Percentiles rank a stretch among this genome's conserved stretches.
These are phyloP conservation scores for Polyodon spathula DNA, from an alignment of 2,113 vertebrate species.

Conservation along the genomic window DNA sequence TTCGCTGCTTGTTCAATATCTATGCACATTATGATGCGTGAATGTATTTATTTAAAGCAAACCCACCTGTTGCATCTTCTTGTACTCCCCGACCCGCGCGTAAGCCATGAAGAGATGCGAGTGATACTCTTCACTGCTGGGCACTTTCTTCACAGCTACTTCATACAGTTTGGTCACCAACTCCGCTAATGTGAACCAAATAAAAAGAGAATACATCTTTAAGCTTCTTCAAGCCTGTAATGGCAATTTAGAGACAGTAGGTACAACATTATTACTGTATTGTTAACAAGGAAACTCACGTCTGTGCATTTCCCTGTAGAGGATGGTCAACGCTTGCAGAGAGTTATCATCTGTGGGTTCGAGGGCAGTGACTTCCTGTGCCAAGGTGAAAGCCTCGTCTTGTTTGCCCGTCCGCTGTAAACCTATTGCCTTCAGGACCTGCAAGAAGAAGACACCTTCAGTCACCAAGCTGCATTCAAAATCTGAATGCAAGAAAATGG, in stretches of 20 bases:
- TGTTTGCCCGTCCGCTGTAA: constrained; percentile 92
- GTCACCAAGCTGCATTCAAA: too few relatives aligned
- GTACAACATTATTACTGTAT: neutral
- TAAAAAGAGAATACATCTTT: constrained; percentile 6
- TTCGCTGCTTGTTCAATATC: too few relatives aligned
- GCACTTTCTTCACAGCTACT: constrained; percentile 92
- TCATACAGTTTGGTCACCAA: constrained; percentile 95
- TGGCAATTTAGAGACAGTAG: neutral
- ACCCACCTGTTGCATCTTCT: constrained; percentile 97
- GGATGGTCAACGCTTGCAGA: constrained; percentile 88
- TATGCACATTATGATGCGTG: too few relatives aligned
- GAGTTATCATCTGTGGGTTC: constrained; percentile 97
- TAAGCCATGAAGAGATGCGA: constrained; percentile 99
- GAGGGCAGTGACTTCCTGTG: constrained; percentile 84
- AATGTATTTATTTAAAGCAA: too few relatives aligned
- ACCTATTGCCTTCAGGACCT: constrained; percentile 96
- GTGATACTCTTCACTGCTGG: constrained; percentile 94
- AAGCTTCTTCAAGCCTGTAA: constrained; percentile 17
- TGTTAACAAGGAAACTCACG: constrained; percentile 60
- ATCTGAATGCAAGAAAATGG: too few relatives aligned
- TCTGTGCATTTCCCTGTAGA: constrained; percentile 95
- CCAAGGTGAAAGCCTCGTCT: constrained; percentile 85
- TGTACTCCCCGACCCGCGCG: constrained; percentile 93
- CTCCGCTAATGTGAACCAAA: constrained; percentile 64
- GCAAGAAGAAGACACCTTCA: constrained; percentile 18